Evolutionary conservation across 1,140 invertebrate genomes (phyloP).

Genomic region (Caenorhabditis remanei): DNA sequence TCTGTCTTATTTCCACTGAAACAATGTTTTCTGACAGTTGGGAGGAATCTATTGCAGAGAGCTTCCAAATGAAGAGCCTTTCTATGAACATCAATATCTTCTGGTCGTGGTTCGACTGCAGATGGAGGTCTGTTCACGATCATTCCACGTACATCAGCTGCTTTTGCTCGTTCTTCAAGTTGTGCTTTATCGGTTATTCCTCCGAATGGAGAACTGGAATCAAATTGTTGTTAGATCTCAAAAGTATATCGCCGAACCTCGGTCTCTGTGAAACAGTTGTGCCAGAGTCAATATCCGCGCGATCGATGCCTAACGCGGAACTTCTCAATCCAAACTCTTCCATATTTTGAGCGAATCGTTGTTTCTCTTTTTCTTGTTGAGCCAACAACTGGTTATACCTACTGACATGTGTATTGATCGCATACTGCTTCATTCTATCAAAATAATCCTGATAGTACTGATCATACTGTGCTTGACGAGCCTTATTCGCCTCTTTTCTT

Average conservation of each 20-base stretch:
- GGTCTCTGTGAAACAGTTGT: neutral
- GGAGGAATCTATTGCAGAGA: conserved; percentile 54
- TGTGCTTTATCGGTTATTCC: conserved; percentile 29
- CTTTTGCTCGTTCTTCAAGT: conserved; percentile 12
- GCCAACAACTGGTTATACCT: conserved; percentile 59
- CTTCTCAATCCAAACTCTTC: conserved; percentile 56
- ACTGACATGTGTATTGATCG: conserved; percentile 50
- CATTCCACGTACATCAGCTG: conserved; percentile 48
- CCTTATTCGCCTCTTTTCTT: conserved; percentile 31
- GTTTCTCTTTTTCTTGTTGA: conserved; percentile 56
- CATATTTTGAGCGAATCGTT: conserved; percentile 51
- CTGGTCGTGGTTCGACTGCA: conserved; percentile 49
- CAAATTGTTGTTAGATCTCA: neutral
- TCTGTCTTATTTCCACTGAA: conserved; percentile 55
- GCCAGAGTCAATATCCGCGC: neutral
- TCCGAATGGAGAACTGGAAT: conserved; percentile 49
- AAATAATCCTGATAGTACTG: conserved; percentile 58
- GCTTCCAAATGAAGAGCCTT: conserved; percentile 55
- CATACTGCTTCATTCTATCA: conserved; percentile 54
- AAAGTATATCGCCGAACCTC: neutral
- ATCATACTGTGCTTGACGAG: conserved; percentile 13
- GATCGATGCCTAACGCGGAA: conserved; percentile 8
- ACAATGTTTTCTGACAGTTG: conserved; percentile 62
- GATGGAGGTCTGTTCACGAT: conserved; percentile 39
- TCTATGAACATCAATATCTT: conserved; percentile 53